Base-by-base conservation (phyloP, 2,888 invertebrate genomes). In the Agonopterix arenella region DNA sequence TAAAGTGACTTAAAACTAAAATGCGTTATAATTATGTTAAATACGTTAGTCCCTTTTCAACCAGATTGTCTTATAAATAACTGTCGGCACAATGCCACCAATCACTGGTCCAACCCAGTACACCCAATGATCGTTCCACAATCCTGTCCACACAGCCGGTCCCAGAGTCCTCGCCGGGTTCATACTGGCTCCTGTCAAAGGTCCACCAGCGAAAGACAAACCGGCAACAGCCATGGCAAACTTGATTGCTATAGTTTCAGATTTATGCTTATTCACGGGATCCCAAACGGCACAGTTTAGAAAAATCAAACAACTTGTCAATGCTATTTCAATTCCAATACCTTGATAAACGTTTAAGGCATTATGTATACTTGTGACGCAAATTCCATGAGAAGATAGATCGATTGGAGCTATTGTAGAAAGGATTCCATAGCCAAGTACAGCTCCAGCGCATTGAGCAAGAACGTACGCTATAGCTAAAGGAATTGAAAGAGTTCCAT, bases 241-340 rank as follows among this genome's bases (percentile, higher is more conserved):
- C 63, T 93, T 92, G 11, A 95, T 71, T 1, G 94, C 76, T 1
- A 84, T 74, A 0, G 93, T 93, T 57, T 95, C 95, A 28, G 90
- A 90, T 59, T 92, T 93, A 16, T 86, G 80, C 8, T 80, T 74
- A 68, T 94, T 93, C 49, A 93, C 85, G n/a, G 92, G 92, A 72
- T 96, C 95, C 93, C 94, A 94, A 10, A 93, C 84, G 0, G 92
- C 92, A 66, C 94, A 94, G 52, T 91, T 91, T 11, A 95, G 84
- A 44, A 95, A 82, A 44, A 92, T 90, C 11, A 96, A 79, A 0
- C 93, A 84, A 2, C 88, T 81, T 0, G 95, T 93, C 18, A 93
- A 88, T 0, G 93, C 66, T n/a, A 91, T 84, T 76, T 95, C 95
- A 50, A 93, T 84, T 8, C 85, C 80, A 8, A 94, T 64, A 3